phyloP scores from a whole-genome alignment of 2,797 vertebrate species.

The Oreonectes daqikongensis region DNA sequence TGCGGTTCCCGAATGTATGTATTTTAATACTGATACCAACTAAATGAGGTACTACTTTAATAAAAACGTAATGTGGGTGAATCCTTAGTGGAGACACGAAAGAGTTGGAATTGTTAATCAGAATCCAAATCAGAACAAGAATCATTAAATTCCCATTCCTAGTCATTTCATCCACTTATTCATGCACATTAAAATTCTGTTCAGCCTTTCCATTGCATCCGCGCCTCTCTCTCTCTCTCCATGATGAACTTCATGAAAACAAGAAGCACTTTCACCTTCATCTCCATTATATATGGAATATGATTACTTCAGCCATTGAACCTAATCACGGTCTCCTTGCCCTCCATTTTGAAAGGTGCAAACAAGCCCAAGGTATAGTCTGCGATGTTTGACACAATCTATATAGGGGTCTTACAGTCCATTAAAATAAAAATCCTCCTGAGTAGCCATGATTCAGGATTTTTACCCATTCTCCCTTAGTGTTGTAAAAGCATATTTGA shows the following conservation, averaged over 20 bases:
- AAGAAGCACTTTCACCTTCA: slow-evolving; percentile 38
- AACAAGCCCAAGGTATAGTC: slow-evolving; percentile 19
- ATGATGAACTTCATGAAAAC: slow-evolving; percentile 40
- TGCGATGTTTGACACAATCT: slow-evolving; percentile 7
- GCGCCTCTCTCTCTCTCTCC: slow-evolving; percentile 5
- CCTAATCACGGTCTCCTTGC: slow-evolving; percentile 34
- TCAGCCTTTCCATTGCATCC: slow-evolving; percentile 5
- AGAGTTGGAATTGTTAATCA: background rate
- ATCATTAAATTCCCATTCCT: slow-evolving; percentile 10
- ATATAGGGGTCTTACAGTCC: slow-evolving; percentile 17
- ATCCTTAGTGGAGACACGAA: background rate
- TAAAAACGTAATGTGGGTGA: background rate
- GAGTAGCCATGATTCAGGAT: background rate
- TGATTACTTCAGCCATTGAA: slow-evolving; percentile 41
- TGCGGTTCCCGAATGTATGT: background rate
- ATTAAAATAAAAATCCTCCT: slow-evolving; percentile 26
- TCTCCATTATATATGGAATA: slow-evolving; percentile 35
- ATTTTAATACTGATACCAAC: background rate
- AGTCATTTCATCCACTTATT: slow-evolving; percentile 22
- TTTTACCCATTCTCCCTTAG: slow-evolving; percentile 10
- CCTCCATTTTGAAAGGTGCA: slow-evolving; percentile 41
- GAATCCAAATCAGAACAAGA: slow-evolving; percentile 9
- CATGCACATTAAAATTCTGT: slow-evolving; percentile 4
- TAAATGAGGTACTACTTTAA: background rate
- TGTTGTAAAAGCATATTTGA: slow-evolving; percentile 63